Evolutionary conservation across 2,797 vertebrate species (phyloP).

Genomic region (Bovichtus variegatus): DNA sequence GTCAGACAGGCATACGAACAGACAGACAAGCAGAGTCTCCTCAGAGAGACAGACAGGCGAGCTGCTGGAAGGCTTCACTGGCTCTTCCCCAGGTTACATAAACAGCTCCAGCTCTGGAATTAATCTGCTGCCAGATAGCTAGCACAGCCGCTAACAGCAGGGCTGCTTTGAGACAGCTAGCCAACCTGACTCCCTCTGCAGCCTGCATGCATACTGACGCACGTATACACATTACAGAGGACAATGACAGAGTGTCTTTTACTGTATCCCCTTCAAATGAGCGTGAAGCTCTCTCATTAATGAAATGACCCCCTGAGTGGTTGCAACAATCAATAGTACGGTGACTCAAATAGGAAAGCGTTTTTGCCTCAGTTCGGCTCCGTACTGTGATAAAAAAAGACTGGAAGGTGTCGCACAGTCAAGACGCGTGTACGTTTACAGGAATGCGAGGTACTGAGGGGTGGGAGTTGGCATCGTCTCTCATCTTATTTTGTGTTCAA

Average conservation of each 20-base stretch:
- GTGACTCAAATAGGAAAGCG: constrained; percentile 28
- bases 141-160: constrained; percentile 67
- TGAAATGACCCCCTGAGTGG: constrained; percentile 41
- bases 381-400: not conserved
- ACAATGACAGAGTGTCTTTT: constrained; percentile 34
- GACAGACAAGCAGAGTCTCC: constrained; percentile 30
- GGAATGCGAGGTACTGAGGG: not conserved
- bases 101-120: constrained; percentile 75
- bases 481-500: not conserved
- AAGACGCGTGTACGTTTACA: not conserved
- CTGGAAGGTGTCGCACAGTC: constrained; percentile 7
- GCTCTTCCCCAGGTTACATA: constrained; percentile 77
- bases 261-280: constrained; percentile 46
- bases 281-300: constrained; percentile 33
- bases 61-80: constrained; percentile 65
- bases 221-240: constrained; percentile 15
- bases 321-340: constrained; percentile 12
- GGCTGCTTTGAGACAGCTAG: constrained; percentile 55
- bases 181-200: constrained; percentile 61
- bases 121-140: constrained; percentile 70
- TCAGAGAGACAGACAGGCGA: constrained; percentile 55
- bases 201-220: constrained; percentile 12
- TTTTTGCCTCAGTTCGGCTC: not conserved
- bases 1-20: constrained; percentile 47
- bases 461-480: not conserved